Evolutionary conservation across 2,113 vertebrate genomes (phyloP), one percentile per base, ranked within the genome.

Genomic region (Peromyscus polionotus): DNA sequence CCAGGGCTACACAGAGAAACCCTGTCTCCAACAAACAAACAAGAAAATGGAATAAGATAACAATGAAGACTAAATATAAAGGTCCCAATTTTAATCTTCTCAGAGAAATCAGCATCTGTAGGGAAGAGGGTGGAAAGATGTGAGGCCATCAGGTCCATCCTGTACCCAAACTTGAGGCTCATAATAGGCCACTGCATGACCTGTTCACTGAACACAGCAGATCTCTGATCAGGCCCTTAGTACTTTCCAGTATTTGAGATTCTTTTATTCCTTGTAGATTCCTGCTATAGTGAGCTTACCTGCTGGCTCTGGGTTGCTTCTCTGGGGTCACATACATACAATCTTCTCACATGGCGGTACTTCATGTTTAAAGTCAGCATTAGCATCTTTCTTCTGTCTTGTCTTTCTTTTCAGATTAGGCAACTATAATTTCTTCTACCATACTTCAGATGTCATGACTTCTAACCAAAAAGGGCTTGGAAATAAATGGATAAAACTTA

Each of bases 61-160:
- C 42, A 89, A 89, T 20, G 48, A 93, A 83, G 14, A 39, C 59
- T 92, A 75, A 95, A 81, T 45, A 31, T 54, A 72, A n/a, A 94
- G 72, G 42, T 90, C 5, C 79, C 5, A 1, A 36, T 84, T 83
- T 85, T 83, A 83, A 90, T 48, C 20, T 65, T 8, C 84, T 42
- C 5, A 61, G 68, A 90, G 17, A 95, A 88, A 84, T 33, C 83
- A 80, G 63, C 86, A 33, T 88, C 75, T 83, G 51, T 83, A 54
- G 84, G 20, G 10, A 10, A 67, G 51, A 1, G 3, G 3, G 26
- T 61, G 39, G 54, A 26, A 80, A 93, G 84, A 67, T 2, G 26
- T 77, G 5, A 61, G 3, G 20, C 48, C 26, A 2, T 63, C 42
- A 77, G 59, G 42, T 42, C n/a, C 70, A 63, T 3, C 14, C 19